These are phyloP conservation scores for Notechis scutatus DNA, from an alignment of 2,113 vertebrate genomes.

Conservation along the genomic window DNA sequence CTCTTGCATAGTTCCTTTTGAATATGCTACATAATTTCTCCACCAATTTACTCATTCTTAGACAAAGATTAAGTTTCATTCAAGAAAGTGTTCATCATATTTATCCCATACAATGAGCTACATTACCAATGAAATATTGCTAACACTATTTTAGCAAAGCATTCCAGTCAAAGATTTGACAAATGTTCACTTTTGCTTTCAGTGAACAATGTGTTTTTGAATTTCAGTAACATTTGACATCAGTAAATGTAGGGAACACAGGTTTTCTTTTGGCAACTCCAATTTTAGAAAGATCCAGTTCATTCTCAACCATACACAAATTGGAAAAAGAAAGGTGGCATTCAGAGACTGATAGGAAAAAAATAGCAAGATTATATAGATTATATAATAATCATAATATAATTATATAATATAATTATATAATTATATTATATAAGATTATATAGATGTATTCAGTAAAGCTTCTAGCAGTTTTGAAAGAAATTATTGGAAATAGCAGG, in stretches of 20 bases:
- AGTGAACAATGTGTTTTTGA: not conserved
- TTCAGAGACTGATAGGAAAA: not conserved
- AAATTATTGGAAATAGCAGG: not conserved
- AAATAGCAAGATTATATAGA: too few relatives aligned
- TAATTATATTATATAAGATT: too few relatives aligned
- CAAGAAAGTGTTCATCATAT: not conserved
- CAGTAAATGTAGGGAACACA: not conserved
- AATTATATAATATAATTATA: too few relatives aligned
- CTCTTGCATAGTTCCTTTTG: not conserved
- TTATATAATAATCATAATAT: too few relatives aligned
- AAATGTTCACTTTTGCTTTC: not conserved
- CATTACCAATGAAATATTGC: not conserved
- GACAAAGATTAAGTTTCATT: not conserved
- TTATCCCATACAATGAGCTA: not conserved
- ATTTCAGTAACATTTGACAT: not conserved
- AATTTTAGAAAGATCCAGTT: not conserved
- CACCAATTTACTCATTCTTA: not conserved
- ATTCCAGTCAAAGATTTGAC: not conserved
- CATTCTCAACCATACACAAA: not conserved
- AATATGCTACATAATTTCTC: not conserved
- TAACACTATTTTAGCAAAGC: not conserved
- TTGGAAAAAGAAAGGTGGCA: not conserved
- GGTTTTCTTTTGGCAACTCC: not conserved
- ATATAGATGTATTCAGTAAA: not conserved
- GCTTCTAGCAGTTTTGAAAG: not conserved